phyloP scores from a whole-genome alignment of 2,888 invertebrate genomes.

The Cantharis rustica region DNA sequence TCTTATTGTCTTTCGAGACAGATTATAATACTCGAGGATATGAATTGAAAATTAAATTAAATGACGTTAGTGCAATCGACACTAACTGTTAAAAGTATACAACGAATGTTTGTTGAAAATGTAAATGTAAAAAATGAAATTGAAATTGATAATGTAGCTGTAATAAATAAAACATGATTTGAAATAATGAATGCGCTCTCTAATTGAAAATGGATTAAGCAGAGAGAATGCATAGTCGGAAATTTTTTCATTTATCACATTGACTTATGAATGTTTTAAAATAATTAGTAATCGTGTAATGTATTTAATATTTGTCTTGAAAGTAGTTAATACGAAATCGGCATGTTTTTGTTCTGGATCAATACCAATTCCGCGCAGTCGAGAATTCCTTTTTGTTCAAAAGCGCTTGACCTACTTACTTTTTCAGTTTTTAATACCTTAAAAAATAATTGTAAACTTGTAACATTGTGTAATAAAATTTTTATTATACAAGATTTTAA shows the following conservation, averaged over 20 bases:
- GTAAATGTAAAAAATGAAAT: neutral
- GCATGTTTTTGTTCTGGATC: conserved; percentile 18
- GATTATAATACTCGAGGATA: too few species aligned
- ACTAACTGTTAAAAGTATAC: neutral
- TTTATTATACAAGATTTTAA: neutral
- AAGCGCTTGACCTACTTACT: conserved; percentile 24
- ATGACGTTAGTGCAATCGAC: neutral
- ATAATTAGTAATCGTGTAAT: neutral
- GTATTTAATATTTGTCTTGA: neutral
- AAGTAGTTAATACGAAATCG: neutral
- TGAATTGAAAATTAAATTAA: neutral
- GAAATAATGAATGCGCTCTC: neutral
- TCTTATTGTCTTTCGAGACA: too few species aligned
- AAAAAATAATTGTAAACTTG: neutral
- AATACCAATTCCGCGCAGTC: conserved; percentile 28
- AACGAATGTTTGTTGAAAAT: neutral
- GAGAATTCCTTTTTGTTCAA: conserved; percentile 19
- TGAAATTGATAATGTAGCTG: neutral
- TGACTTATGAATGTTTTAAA: neutral
- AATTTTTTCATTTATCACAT: neutral
- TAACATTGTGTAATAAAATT: neutral
- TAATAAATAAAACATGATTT: neutral
- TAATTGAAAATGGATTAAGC: neutral
- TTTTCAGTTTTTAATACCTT: conserved; percentile 3
- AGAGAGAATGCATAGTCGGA: neutral